These are phyloP conservation scores for Sclerurus mexicanus DNA, from an alignment of 2,113 vertebrate genomes.

Conservation along the genomic window DNA sequence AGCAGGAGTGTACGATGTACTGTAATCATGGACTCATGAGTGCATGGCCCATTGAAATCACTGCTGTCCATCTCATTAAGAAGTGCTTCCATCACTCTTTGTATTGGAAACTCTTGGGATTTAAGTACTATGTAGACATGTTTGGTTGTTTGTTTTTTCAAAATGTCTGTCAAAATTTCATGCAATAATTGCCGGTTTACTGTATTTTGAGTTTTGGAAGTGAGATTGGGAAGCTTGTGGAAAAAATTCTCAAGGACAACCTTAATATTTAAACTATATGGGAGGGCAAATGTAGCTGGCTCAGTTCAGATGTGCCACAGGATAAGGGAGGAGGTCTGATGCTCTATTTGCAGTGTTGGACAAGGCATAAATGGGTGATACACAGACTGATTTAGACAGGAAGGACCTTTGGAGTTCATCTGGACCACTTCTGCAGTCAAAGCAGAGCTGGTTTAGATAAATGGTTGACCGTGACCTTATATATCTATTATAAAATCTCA, in stretches of 20 bases:
- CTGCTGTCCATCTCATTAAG: background rate
- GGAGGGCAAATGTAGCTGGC: background rate
- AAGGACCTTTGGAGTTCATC: background rate
- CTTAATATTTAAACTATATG: background rate
- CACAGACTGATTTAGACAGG: rapidly evolving
- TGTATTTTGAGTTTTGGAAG: background rate
- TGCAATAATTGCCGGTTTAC: background rate
- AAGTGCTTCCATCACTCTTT: background rate
- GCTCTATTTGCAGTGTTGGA: background rate
- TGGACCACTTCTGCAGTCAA: background rate
- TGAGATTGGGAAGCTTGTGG: background rate
- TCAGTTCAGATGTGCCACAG: background rate
- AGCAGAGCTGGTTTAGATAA: background rate
- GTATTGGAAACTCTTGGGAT: background rate
- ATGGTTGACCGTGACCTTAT: background rate
- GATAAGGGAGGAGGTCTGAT: background rate
- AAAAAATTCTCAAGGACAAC: background rate
- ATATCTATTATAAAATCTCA: background rate
- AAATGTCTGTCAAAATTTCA: background rate
- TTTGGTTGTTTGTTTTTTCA: background rate
- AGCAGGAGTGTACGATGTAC: background rate
- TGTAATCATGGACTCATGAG: rapidly evolving
- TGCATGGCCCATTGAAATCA: background rate
- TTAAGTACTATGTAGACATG: rapidly evolving
- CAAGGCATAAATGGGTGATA: background rate